Conservation (phyloP, 1,140 invertebrate genomes). For the Whitmania pigra region DNA sequence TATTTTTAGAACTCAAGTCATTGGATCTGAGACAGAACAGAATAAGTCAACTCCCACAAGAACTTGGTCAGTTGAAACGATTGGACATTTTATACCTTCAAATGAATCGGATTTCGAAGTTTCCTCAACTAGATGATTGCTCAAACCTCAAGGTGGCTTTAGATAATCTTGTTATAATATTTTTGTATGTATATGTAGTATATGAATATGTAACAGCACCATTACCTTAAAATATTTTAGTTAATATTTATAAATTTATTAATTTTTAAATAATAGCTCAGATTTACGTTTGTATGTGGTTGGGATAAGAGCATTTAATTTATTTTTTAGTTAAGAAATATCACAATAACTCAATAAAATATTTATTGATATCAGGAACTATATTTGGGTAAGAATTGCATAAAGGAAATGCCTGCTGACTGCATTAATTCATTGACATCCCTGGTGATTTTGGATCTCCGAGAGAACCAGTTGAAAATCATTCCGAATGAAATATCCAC, state of each 20-base stretch:
- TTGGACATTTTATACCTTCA: slow-evolving; percentile 65
- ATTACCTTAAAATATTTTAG: not conserved
- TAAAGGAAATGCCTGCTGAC: slow-evolving; percentile 42
- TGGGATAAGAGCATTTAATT: too few species aligned
- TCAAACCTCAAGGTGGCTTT: slow-evolving; percentile 37
- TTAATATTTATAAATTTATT: not conserved
- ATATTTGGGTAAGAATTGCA: slow-evolving; percentile 64
- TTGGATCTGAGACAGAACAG: slow-evolving; percentile 66
- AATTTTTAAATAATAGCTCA: too few species aligned
- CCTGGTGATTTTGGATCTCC: slow-evolving; percentile 54
- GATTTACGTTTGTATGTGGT: too few species aligned
- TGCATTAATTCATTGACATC: slow-evolving; percentile 33
- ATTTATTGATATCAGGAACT: slow-evolving; percentile 52
- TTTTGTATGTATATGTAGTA: too few species aligned
- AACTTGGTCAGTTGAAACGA: slow-evolving; percentile 63
- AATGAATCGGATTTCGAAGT: slow-evolving; percentile 53
- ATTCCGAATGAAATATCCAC: slow-evolving; percentile 65
- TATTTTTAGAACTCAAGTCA: slow-evolving; percentile 48
- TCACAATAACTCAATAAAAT: not conserved
- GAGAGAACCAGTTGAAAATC: slow-evolving; percentile 46
- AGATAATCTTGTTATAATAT: slow-evolving; percentile 1
- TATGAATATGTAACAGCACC: too few species aligned
- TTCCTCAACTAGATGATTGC: slow-evolving; percentile 42
- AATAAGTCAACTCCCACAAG: slow-evolving; percentile 54
- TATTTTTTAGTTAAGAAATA: not conserved